Conservation (phyloP, 2,113 vertebrate genomes). For the Pitta sordida region DNA sequence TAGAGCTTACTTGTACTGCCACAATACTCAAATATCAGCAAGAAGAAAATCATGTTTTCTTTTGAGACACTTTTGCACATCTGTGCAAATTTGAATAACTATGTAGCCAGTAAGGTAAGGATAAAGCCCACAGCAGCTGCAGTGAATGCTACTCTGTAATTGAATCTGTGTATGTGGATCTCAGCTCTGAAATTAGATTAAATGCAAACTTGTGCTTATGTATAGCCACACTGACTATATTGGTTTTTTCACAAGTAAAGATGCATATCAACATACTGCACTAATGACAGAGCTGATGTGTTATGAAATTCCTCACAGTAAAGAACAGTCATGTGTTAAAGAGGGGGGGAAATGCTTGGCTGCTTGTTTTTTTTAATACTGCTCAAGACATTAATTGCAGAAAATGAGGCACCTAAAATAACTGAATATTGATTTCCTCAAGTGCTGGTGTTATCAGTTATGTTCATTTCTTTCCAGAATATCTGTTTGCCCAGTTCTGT, state of each 20-base stretch:
- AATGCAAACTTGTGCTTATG: not conserved
- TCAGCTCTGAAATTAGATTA: not conserved
- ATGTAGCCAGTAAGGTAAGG: not conserved
- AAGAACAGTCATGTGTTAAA: not conserved
- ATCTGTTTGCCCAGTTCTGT: not conserved
- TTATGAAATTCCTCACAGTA: not conserved
- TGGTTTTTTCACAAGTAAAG: not conserved
- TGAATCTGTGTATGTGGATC: not conserved
- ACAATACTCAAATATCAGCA: not conserved
- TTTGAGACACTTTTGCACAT: not conserved
- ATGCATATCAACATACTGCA: not conserved
- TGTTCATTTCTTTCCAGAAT: not conserved
- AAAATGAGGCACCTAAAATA: conserved; percentile 18
- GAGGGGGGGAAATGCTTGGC: not conserved
- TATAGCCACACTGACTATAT: rapidly evolving
- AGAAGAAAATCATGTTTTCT: not conserved
- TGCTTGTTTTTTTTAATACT: not conserved
- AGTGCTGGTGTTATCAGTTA: not conserved
- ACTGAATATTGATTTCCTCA: conserved; percentile 12
- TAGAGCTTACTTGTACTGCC: not conserved
- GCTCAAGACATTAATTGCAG: conserved; percentile 11
- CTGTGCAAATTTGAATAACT: not conserved
- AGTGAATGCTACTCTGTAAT: not conserved
- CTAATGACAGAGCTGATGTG: not conserved
- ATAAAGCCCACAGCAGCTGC: not conserved